Evolutionary conservation across 2,888 invertebrate genomes (phyloP).

Genomic region (Oxytorus armatus): DNA sequence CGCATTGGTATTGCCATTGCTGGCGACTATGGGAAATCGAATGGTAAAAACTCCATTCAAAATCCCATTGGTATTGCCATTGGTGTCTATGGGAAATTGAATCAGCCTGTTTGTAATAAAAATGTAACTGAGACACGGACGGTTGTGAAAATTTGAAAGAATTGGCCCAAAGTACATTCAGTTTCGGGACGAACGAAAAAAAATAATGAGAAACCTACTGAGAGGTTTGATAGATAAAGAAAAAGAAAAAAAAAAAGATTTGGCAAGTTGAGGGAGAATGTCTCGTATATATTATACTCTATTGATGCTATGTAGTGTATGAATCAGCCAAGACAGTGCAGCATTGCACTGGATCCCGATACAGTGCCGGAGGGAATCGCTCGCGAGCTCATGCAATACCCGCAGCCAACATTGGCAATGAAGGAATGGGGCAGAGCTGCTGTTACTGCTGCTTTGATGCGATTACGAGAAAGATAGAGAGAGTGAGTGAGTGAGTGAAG

Average conservation of each 20-base stretch:
- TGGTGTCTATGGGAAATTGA: too few relatives aligned
- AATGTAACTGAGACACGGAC: too few relatives aligned
- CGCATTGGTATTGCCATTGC: too few relatives aligned
- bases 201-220: too few relatives aligned
- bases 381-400: slow-evolving; percentile 44
- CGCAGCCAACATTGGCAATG: slow-evolving; percentile 65
- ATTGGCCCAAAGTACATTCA: too few relatives aligned
- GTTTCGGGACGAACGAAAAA: too few relatives aligned
- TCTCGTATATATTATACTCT: slow-evolving; percentile 10
- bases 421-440: slow-evolving; percentile 66
- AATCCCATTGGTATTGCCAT: too few relatives aligned
- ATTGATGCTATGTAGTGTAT: slow-evolving; percentile 20
- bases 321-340: slow-evolving; percentile 21
- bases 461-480: slow-evolving; percentile 65
- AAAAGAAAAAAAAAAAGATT: too few relatives aligned
- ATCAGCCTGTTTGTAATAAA: too few relatives aligned
- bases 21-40: too few relatives aligned
- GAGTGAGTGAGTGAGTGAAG: slow-evolving; percentile 56
- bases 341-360: slow-evolving; percentile 30
- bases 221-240: background rate
- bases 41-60: too few relatives aligned
- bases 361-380: slow-evolving; percentile 63
- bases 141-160: too few relatives aligned
- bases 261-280: slow-evolving; percentile 10
- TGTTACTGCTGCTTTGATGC: slow-evolving; percentile 61